These are phyloP conservation scores for Tenthredo notha DNA, from an alignment of 2,888 invertebrate genomes.

Conservation along the genomic window DNA sequence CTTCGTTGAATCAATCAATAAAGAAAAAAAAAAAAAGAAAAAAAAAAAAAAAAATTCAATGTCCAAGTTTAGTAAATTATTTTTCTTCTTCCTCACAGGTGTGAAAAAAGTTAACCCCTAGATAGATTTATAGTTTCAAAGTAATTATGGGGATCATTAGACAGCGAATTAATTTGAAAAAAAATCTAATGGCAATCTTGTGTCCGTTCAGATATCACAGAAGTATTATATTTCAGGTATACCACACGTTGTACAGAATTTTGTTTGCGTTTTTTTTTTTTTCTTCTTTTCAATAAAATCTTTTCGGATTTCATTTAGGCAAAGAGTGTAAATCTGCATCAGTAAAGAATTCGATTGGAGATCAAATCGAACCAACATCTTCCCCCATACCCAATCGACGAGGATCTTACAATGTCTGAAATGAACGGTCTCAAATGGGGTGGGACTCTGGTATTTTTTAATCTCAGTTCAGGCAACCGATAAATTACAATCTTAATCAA, in stretches of 20 bases:
- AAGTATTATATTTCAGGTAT: neutral
- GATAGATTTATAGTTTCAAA: neutral
- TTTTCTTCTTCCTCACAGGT: neutral
- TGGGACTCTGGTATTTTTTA: slow-evolving; percentile 45
- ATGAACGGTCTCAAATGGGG: neutral
- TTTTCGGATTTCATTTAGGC: neutral
- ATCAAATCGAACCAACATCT: neutral
- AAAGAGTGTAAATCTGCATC: slow-evolving; percentile 9
- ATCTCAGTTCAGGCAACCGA: slow-evolving; percentile 42
- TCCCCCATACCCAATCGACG: neutral
- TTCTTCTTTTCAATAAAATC: no score
- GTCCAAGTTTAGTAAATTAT: neutral
- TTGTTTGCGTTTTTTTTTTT: neutral
- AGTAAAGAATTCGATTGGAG: slow-evolving; percentile 20
- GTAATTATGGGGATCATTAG: neutral
- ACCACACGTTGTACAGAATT: neutral
- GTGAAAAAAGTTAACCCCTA: neutral
- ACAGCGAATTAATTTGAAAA: neutral
- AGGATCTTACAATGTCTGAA: neutral
- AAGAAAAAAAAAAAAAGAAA: neutral
- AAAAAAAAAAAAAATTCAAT: neutral
- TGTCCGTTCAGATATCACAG: neutral
- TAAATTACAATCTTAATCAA: slow-evolving; percentile 50
- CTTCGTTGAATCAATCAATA: neutral
- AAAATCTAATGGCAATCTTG: neutral